phyloP scores from a whole-genome alignment of 2,113 vertebrate genomes.

The Puma concolor region DNA sequence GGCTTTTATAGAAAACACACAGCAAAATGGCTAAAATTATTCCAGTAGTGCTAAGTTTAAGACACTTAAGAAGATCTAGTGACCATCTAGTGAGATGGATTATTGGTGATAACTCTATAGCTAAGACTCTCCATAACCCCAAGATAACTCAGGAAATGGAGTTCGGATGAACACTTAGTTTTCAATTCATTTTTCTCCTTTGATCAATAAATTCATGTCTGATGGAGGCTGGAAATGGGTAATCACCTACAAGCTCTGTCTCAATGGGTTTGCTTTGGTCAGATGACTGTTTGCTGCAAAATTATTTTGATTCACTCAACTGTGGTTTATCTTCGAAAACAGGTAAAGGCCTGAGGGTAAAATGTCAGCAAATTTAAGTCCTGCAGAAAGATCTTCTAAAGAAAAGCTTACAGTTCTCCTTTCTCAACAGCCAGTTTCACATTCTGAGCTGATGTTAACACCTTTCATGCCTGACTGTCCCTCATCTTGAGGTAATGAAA shows the following conservation, averaged over 20 bases:
- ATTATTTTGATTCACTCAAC: conserved; percentile 78
- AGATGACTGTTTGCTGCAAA: conserved; percentile 71
- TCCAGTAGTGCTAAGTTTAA: conserved; percentile 49
- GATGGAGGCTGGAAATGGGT: conserved; percentile 68
- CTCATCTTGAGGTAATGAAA: conserved; percentile 30
- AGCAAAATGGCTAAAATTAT: conserved; percentile 60
- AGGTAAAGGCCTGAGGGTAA: conserved; percentile 65
- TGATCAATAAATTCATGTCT: conserved; percentile 78
- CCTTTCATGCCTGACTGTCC: background rate
- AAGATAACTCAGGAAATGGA: conserved; percentile 71
- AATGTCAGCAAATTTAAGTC: conserved; percentile 73
- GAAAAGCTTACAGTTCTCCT: background rate
- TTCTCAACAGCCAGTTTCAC: background rate
- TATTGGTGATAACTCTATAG: conserved; percentile 66
- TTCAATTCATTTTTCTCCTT: conserved; percentile 72
- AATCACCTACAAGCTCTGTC: conserved; percentile 67
- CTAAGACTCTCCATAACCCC: conserved; percentile 58
- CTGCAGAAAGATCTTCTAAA: conserved; percentile 60
- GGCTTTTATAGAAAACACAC: conserved; percentile 52
- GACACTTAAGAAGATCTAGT: conserved; percentile 73
- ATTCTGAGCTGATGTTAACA: background rate
- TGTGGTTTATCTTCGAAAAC: conserved; percentile 52
- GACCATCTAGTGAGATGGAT: conserved; percentile 68
- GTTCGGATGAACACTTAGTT: conserved; percentile 67
- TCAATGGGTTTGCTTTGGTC: conserved; percentile 71